These are phyloP conservation scores for Drosophila pseudoananassae DNA, from an alignment of 1,140 invertebrate genomes.

Conservation along the genomic window DNA sequence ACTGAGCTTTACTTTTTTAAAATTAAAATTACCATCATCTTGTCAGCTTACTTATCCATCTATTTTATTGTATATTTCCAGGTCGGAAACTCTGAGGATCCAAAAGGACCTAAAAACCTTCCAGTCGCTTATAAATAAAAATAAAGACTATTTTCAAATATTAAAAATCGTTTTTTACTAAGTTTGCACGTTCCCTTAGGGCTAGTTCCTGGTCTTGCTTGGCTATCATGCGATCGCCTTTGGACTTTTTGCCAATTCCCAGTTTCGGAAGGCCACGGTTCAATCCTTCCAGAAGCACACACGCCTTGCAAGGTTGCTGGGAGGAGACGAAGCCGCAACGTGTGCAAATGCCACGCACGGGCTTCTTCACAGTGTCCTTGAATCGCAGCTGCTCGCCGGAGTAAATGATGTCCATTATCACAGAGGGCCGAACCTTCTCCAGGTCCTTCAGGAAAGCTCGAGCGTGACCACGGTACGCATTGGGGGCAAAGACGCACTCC, in stretches of 20 bases:
- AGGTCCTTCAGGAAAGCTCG: conserved; percentile 97
- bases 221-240: conserved; percentile 88
- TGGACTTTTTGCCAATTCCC: conserved; percentile 93
- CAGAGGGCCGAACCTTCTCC: conserved; percentile 96
- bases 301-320: conserved; percentile 98
- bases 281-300: conserved; percentile 96
- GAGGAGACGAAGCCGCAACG: conserved; percentile 98
- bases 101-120: neutral
- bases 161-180: conserved; percentile 84
- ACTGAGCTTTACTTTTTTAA: conserved; percentile 45
- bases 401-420: conserved; percentile 99
- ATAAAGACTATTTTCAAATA: conserved; percentile 16
- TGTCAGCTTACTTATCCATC: neutral
- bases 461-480: conserved; percentile 98
- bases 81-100: neutral
- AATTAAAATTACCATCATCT: neutral
- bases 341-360: conserved; percentile 91
- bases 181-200: conserved; percentile 71
- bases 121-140: neutral
- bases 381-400: conserved; percentile 95
- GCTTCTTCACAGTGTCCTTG: conserved; percentile 92
- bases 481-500: conserved; percentile 99
- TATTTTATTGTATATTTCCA: conserved; percentile 32
- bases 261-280: conserved; percentile 96
- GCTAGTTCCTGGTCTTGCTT: conserved; percentile 83